Evolutionary conservation across 2,888 invertebrate genomes (phyloP), one percentile per base, ranked within the genome.

Genomic region (Erebia palarica): DNA sequence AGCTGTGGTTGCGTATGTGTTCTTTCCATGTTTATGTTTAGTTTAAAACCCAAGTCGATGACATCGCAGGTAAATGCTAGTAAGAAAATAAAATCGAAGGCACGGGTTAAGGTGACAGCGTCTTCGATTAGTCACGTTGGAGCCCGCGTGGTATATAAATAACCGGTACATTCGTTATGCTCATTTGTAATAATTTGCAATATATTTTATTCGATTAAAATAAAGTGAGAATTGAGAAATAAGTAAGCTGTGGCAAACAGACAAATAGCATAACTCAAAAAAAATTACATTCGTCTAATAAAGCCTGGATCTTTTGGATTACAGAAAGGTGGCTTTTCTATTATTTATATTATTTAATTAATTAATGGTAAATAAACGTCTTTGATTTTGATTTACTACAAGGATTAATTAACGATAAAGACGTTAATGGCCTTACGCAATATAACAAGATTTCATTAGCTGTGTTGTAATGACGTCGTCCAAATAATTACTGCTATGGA

Each of bases 91-190:
- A 61, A 44, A 44, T 36, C 14, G 14, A 55, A 63, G 36, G 64
- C 71, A 71, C 72, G 72, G 59, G 72, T 27, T 64, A 70, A 53
- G 68, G 18, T 21, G 51, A n/a, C 47, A 57, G 65, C 60, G 65
- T 60, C 60, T 65, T 16, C 70, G 55, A n/a, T 14, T 55, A 51
- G 58, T 75, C 75, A 75, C 75, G 73, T 75, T 75, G 73, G 7
- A 47, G 7, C 42, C 60, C 72, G 59, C 70, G 72, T 70, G 74
- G 70, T 68, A 16, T 74, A 74, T 71, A 70, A 73, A 73, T 74
- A 75, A 57, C 18, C 13, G 57, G 59, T 60, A 65, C 57, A 67
- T 68, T 18, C 69, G 47, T 70, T 53, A 55, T 58, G 53, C 69
- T 64, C 57, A 69, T 57, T 69, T 63, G 18, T 55, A 65, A 59